These are phyloP conservation scores for Pollenia amentaria DNA, from an alignment of 2,888 invertebrate species.

Conservation along the genomic window DNA sequence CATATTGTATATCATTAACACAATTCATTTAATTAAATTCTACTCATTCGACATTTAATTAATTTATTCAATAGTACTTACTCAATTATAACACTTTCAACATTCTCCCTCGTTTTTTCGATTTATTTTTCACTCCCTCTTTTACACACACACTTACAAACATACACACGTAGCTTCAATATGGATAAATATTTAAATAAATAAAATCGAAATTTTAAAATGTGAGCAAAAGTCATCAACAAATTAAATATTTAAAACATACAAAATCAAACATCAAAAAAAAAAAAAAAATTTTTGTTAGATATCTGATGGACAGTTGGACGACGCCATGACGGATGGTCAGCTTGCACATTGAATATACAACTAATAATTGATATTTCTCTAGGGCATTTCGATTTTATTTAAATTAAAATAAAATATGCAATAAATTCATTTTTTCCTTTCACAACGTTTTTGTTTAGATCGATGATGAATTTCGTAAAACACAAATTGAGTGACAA, in stretches of 20 bases:
- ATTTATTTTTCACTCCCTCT: too few relatives aligned
- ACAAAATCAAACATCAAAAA: constrained; percentile 1
- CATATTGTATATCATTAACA: constrained; percentile 39
- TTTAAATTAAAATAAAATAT: constrained; percentile 20
- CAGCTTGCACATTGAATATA: not conserved
- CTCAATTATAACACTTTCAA: constrained; percentile 16
- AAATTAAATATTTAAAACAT: constrained; percentile 35
- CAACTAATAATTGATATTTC: constrained; percentile 19
- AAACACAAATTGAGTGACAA: not conserved
- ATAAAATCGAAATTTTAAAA: not conserved
- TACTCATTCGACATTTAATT: constrained; percentile 53
- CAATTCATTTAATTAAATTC: constrained; percentile 59
- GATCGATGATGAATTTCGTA: not conserved
- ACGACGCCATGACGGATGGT: not conserved
- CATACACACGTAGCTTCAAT: not conserved
- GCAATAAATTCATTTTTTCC: not conserved
- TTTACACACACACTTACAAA: not conserved
- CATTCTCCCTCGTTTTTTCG: not conserved
- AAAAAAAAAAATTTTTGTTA: not conserved
- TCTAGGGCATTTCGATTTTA: constrained; percentile 1
- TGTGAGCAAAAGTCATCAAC: constrained; percentile 22
- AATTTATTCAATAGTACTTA: constrained; percentile 55
- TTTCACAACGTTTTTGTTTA: not conserved
- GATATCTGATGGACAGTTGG: constrained; percentile 1
- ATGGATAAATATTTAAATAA: constrained; percentile 9